A percentile compares a stretch with the other conserved stretches of the same genome.
phyloP scores from a whole-genome alignment of 2,797 vertebrate genomes.

The Anguilla pacifica region DNA sequence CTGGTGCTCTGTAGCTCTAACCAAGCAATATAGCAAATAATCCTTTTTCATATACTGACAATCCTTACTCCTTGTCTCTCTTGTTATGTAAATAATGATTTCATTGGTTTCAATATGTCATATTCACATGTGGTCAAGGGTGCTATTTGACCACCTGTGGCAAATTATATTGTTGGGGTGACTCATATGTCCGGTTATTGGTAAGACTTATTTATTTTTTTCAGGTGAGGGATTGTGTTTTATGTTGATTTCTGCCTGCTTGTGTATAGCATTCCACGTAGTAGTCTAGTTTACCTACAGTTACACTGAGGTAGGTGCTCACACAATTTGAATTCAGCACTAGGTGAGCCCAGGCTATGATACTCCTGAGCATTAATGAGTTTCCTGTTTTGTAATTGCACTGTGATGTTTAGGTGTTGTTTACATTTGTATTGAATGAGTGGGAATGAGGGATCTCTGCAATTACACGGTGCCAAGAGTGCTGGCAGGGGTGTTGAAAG shows the following conservation, averaged over 20 bases:
- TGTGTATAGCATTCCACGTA: background rate
- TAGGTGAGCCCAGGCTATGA: background rate
- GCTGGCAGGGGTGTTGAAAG: background rate
- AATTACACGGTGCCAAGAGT: background rate
- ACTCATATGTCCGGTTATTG: background rate
- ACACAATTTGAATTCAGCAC: background rate
- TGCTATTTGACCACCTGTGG: background rate
- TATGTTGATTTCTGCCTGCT: background rate
- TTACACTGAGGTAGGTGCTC: background rate
- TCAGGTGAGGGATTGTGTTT: background rate
- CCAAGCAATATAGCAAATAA: constrained; percentile 1
- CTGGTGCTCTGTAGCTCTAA: background rate
- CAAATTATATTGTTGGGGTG: background rate
- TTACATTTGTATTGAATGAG: background rate
- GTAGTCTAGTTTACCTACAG: background rate
- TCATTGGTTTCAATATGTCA: background rate
- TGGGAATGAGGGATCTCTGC: background rate
- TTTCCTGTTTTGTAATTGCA: background rate
- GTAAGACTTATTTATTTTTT: background rate
- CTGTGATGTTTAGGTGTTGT: background rate
- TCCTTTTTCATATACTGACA: constrained; percentile 8
- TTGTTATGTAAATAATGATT: background rate
- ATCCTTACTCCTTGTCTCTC: background rate
- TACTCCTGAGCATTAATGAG: background rate
- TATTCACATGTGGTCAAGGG: background rate